phyloP scores from a whole-genome alignment of 2,888 invertebrate species.

The Cheiracanthium punctorium region DNA sequence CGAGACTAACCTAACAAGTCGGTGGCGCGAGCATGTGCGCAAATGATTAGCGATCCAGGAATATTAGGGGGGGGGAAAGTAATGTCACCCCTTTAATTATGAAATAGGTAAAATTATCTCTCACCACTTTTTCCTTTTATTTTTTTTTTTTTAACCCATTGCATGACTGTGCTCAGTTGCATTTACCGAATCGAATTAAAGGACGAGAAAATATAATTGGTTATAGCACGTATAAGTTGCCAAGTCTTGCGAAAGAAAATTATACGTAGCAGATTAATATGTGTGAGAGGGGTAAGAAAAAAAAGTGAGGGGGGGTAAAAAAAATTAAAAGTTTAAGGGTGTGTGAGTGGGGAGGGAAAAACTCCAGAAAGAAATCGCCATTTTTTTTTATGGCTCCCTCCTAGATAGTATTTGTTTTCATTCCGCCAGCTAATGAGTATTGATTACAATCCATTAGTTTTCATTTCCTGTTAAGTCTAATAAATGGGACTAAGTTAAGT shows the following conservation, averaged over 20 bases:
- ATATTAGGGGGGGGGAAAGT: conserved; percentile 1
- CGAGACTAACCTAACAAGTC: background rate
- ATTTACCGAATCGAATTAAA: conserved; percentile 46
- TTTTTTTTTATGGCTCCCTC: conserved; percentile 1
- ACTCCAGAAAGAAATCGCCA: conserved; percentile 3
- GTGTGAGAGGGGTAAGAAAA: background rate
- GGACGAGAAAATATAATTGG: conserved; percentile 31
- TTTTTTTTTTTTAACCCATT: background rate
- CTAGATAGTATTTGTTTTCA: conserved; percentile 63
- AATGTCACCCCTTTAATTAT: conserved; percentile 50
- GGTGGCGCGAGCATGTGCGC: background rate
- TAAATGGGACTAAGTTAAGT: conserved; percentile 57
- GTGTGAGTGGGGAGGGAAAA: conserved; percentile 9
- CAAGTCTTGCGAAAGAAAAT: conserved; percentile 55
- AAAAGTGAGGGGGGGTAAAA: background rate
- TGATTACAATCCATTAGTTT: conserved; percentile 62
- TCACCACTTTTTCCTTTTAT: background rate
- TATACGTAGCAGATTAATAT: conserved; percentile 35
- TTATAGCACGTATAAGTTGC: conserved; percentile 37
- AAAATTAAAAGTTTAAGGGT: conserved; percentile 25
- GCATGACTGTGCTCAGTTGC: background rate
- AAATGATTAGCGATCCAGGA: background rate
- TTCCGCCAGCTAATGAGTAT: conserved; percentile 60
- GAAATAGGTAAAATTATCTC: conserved; percentile 61
- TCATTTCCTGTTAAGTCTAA: conserved; percentile 65